Evolutionary conservation across 2,113 vertebrate species (phyloP).

Genomic region (Gavialis gangeticus): DNA sequence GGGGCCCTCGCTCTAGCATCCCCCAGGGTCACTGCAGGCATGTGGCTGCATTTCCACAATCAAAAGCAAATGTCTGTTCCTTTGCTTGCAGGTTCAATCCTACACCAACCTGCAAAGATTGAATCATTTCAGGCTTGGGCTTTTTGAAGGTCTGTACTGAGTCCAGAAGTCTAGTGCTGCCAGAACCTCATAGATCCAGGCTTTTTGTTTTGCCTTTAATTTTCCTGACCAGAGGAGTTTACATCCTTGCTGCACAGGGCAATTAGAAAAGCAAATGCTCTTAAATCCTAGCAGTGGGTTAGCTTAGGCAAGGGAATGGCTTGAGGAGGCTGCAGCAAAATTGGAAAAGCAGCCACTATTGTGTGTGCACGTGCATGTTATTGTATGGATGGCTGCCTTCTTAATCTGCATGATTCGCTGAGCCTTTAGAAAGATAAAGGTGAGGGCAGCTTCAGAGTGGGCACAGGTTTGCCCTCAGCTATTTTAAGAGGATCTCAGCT

Average conservation of each 20-base stretch:
- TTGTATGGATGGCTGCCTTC: background rate
- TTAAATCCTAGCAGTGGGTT: background rate
- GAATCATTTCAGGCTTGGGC: too few relatives aligned
- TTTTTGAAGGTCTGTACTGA: too few relatives aligned
- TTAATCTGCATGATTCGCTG: background rate
- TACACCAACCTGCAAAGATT: too few relatives aligned
- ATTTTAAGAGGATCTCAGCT: background rate
- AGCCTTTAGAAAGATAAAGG: background rate
- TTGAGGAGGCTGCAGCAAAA: rapidly evolving
- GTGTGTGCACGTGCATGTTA: rapidly evolving
- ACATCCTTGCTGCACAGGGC: background rate
- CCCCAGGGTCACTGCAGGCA: too few relatives aligned
- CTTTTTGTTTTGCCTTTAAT: background rate
- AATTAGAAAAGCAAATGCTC: background rate
- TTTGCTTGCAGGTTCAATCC: too few relatives aligned
- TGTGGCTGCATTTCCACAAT: too few relatives aligned
- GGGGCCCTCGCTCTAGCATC: too few relatives aligned
- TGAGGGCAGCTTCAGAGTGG: background rate
- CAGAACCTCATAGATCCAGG: background rate
- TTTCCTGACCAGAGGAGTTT: too few relatives aligned
- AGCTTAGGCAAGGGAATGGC: too few relatives aligned
- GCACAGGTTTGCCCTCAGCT: background rate
- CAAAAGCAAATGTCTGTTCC: too few relatives aligned
- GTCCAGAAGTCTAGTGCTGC: background rate
- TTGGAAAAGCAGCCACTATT: rapidly evolving